Conservation (phyloP, 2,797 vertebrate genomes). For the Nyctalus aviator region DNA sequence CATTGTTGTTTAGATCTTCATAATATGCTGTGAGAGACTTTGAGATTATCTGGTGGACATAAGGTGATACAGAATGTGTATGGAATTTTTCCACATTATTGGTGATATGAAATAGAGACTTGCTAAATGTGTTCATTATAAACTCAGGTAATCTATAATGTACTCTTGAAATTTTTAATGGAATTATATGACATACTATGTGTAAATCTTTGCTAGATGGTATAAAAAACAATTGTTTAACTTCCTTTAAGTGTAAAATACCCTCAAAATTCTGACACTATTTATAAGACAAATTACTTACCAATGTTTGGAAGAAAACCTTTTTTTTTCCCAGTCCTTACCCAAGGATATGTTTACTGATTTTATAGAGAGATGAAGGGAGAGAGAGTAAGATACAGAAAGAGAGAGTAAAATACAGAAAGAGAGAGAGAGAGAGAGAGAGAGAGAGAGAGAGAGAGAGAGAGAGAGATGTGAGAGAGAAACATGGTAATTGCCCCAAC, state of each 20-base stretch:
- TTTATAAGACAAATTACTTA: conserved; percentile 25
- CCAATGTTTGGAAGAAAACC: background rate
- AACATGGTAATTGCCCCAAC: background rate
- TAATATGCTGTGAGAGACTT: background rate
- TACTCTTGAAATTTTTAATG: conserved; percentile 7
- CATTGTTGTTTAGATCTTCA: background rate
- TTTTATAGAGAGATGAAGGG: background rate
- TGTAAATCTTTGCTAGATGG: background rate
- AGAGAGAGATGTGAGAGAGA: background rate
- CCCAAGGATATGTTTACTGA: background rate
- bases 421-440: too few species aligned
- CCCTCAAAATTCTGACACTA: background rate
- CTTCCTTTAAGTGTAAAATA: background rate
- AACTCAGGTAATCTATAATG: conserved; percentile 18
- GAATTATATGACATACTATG: background rate
- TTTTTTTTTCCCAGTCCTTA: background rate
- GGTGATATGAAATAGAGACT: background rate
- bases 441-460: too few species aligned
- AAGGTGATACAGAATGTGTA: background rate
- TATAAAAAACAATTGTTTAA: background rate
- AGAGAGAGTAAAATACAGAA: too few species aligned
- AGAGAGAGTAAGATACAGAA: too few species aligned
- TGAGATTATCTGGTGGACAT: background rate
- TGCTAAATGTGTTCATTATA: background rate
- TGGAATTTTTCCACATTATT: background rate